Base-by-base conservation (phyloP, 1,140 invertebrate genomes). In the Proctacanthus coquilletti region DNA sequence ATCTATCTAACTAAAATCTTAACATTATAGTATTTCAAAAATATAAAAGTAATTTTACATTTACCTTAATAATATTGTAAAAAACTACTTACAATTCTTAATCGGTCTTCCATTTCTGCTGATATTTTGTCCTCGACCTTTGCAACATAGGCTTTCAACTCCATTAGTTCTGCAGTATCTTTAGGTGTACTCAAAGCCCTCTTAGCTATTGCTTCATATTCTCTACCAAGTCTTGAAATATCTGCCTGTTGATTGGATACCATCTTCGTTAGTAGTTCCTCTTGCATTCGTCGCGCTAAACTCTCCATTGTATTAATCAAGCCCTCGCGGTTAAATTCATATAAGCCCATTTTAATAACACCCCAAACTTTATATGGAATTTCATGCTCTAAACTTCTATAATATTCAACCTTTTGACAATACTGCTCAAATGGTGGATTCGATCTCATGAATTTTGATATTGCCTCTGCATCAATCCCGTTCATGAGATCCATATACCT, bases 101-200 rank as follows among this genome's bases (percentile, higher is more conserved):
- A 63, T 18, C 74, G 68, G 36, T 77, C 69, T 58, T 92, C 80
- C 71, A 94, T 74, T 37, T 80, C 68, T 1, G 68, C 64, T 2
- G 85, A 59, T 3, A 76, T 69, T 42, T 76, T 66, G 3, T 72
- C 75, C 61, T 91, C 75, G 1, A 53, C 50, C 50, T 80, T 74
- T 35, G 74, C 66, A 30, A 82, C 78, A 62, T 84, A 92, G 2
- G 68, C 68, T 36, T 80, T 81, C 3, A 92, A 64, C 32, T 78
- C 70, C 75, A 94, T 88, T 33, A 94, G 57, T 45, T 88, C 77
- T 0, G 76, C 75, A 0, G 89, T 95, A 53, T 87, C 81, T 4
- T 69, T 67, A 0, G 91, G 89, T 1, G 76, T 70, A 10, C 73
- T 81, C 21, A 93, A 56, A 1, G 85, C 74, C 44, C 75, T 79